Conservation (phyloP, 2,888 invertebrate species). For the Smittia sp. region DNA sequence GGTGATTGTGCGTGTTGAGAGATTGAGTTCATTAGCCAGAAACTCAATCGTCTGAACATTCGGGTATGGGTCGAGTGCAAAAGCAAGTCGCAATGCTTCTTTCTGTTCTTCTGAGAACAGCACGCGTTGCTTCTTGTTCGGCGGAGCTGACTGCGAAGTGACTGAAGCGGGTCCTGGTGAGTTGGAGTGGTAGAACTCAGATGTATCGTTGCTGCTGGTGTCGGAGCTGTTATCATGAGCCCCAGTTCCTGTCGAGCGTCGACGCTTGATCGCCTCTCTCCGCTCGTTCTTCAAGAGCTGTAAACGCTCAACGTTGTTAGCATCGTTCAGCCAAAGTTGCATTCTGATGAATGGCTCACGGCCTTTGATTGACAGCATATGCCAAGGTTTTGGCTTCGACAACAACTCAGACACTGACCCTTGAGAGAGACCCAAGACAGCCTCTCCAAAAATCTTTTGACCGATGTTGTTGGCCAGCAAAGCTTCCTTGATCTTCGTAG, state of each 20-base stretch:
- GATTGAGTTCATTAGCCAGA: constrained; percentile 82
- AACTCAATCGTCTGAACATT: constrained; percentile 95
- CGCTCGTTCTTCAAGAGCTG: constrained; percentile 89
- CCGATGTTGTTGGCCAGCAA: constrained; percentile 95
- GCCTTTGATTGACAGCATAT: constrained; percentile 97
- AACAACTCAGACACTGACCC: constrained; percentile 96
- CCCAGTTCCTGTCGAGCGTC: constrained; percentile 77
- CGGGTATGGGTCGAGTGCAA: constrained; percentile 95
- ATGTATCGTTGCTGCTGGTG: constrained; percentile 83
- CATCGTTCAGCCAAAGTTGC: constrained; percentile 96
- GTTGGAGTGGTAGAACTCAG: constrained; percentile 82
- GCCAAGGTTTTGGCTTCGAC: constrained; percentile 98
- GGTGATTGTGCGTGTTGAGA: constrained; percentile 94
- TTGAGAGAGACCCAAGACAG: constrained; percentile 92
- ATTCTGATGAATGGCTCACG: constrained; percentile 94
- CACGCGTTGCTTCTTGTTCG: constrained; percentile 92
- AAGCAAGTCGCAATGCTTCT: constrained; percentile 89
- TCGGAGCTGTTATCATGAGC: constrained; percentile 84
- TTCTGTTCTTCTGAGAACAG: constrained; percentile 98
- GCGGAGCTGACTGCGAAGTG: constrained; percentile 59
- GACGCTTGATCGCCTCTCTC: constrained; percentile 85
- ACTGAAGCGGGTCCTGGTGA: constrained; percentile 69
- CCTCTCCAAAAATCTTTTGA: constrained; percentile 98
- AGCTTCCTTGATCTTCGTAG: constrained; percentile 95
- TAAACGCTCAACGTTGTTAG: constrained; percentile 89